These are phyloP conservation scores for Callocephalon fimbriatum DNA, from an alignment of 2,113 vertebrate species.

Conservation along the genomic window DNA sequence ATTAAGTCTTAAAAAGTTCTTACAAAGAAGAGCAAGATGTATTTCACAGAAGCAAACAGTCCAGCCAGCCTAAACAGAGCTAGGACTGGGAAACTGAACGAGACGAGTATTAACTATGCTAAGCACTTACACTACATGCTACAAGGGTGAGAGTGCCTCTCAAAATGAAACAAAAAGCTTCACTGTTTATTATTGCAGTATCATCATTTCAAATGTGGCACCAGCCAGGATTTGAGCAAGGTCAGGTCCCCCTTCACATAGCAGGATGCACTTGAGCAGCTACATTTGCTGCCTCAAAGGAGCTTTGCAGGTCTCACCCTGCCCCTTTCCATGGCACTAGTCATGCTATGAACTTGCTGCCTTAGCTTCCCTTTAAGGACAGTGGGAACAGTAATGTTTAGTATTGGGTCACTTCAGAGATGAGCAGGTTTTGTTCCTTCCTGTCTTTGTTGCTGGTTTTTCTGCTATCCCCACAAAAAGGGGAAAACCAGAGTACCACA, in stretches of 20 bases:
- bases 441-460: background rate
- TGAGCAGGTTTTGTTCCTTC: rapidly evolving
- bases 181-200: background rate
- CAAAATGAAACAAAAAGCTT: background rate
- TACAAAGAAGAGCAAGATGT: constrained; percentile 2
- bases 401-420: background rate
- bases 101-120: background rate
- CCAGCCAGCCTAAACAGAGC: background rate
- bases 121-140: background rate
- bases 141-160: background rate
- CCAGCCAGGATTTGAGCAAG: background rate
- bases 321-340: background rate
- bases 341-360: rapidly evolving
- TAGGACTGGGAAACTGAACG: background rate
- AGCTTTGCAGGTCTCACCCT: background rate
- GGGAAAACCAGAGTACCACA: background rate
- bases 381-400: background rate
- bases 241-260: background rate
- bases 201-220: background rate
- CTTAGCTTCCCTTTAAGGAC: background rate
- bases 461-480: background rate
- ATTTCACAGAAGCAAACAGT: constrained; percentile 24
- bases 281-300: background rate
- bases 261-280: background rate
- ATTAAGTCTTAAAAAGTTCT: constrained; percentile 30